A percentile compares a stretch with the other conserved stretches of the same genome.
These are phyloP conservation scores for Lutraria lutraria DNA, from an alignment of 2,888 invertebrate genomes.

Conservation along the genomic window DNA sequence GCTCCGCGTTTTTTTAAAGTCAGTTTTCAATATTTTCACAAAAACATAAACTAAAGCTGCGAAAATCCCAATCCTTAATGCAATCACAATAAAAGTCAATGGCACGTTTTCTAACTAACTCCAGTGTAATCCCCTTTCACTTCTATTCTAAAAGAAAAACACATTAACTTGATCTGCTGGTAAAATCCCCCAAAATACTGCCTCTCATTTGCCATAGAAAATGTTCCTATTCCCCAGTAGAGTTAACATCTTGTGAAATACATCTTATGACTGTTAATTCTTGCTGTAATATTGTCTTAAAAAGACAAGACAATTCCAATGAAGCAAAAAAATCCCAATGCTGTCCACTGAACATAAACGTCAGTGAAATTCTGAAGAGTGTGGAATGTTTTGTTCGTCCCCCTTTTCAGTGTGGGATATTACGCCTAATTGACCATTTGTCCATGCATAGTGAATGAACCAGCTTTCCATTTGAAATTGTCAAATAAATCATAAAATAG, in stretches of 20 bases:
- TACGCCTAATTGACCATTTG: constrained; percentile 49
- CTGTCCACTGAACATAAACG: background rate
- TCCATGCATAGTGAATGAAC: constrained; percentile 44
- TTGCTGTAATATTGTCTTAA: background rate
- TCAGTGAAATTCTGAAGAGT: background rate
- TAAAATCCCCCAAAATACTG: constrained; percentile 20
- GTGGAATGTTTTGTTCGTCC: constrained; percentile 25
- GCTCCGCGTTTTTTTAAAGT: background rate
- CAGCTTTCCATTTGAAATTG: constrained; percentile 44
- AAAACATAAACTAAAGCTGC: constrained; percentile 40
- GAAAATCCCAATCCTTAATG: constrained; percentile 50
- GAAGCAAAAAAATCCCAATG: constrained; percentile 17
- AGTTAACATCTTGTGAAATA: background rate
- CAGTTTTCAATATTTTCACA: constrained; percentile 21
- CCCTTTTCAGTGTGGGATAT: constrained; percentile 37
- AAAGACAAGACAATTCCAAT: background rate
- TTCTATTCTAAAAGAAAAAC: constrained; percentile 27
- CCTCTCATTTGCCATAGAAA: constrained; percentile 4
- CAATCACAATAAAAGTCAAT: constrained; percentile 26
- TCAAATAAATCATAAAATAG: constrained; percentile 55
- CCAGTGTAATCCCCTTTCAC: constrained; percentile 29
- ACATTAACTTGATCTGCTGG: constrained; percentile 35
- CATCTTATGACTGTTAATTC: background rate
- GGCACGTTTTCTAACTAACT: constrained; percentile 45
- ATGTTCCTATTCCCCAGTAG: background rate